phyloP scores from a whole-genome alignment of 2,888 invertebrate species.

The Deroplatys truncata region DNA sequence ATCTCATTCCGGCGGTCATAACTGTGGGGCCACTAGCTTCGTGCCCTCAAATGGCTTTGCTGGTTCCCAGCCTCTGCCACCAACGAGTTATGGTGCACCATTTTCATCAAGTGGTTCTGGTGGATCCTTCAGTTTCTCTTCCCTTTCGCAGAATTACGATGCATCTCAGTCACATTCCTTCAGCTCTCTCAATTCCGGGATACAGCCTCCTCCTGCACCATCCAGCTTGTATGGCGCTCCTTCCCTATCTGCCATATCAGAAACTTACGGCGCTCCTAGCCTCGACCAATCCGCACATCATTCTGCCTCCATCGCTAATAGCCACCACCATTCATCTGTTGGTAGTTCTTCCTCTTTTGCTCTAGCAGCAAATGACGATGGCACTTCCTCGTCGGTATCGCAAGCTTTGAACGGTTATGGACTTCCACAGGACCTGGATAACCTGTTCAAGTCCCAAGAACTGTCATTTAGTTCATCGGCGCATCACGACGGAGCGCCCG shows the following conservation, averaged over 20 bases:
- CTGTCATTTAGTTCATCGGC: not conserved
- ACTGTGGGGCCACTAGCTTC: constrained; percentile 28
- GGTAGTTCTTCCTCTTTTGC: constrained; percentile 24
- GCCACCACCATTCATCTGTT: not conserved
- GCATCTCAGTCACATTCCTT: constrained; percentile 26
- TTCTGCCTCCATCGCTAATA: not conserved
- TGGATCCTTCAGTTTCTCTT: constrained; percentile 24
- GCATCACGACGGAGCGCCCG: not conserved
- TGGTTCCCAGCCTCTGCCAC: constrained; percentile 19
- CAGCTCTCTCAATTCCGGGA: constrained; percentile 27
- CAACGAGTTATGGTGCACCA: constrained; percentile 34
- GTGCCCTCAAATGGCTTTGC: constrained; percentile 28
- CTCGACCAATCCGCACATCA: not conserved
- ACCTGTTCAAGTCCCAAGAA: not conserved
- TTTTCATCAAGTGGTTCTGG: constrained; percentile 19
- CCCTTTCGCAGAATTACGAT: constrained; percentile 32
- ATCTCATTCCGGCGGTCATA: constrained; percentile 28
- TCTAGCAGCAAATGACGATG: not conserved
- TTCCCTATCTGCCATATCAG: not conserved
- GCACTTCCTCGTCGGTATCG: not conserved
- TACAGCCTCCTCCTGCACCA: constrained; percentile 24
- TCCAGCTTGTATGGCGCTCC: constrained; percentile 2
- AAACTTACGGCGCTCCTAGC: not conserved
- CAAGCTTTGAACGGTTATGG: constrained; percentile 3
- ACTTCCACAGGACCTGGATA: not conserved